Conservation (phyloP, 2,113 vertebrate genomes). For the Alosa alosa region DNA sequence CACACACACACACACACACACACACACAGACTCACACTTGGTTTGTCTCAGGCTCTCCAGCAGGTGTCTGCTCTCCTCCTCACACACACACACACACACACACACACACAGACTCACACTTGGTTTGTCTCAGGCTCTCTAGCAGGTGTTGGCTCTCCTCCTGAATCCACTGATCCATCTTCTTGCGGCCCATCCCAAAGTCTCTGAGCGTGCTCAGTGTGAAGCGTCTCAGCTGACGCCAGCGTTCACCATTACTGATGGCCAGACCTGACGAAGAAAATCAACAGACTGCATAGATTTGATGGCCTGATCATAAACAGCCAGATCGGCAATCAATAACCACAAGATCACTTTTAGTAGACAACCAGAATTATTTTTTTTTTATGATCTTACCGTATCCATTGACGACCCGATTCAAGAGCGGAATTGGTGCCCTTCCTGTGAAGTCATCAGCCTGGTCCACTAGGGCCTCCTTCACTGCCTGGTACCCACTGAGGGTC, state of each 20-base stretch:
- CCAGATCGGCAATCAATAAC: not conserved
- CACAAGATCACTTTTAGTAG: too few species aligned
- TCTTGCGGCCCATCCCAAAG: slow-evolving; percentile 70
- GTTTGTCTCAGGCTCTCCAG: too few species aligned
- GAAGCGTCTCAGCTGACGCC: slow-evolving; percentile 66
- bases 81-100: not conserved
- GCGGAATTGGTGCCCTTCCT: slow-evolving; percentile 53
- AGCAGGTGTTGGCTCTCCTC: slow-evolving; percentile 73
- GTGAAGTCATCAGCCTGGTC: slow-evolving; percentile 65
- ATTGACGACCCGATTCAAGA: slow-evolving; percentile 40
- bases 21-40: too few species aligned
- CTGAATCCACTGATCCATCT: slow-evolving; percentile 69
- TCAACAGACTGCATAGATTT: not conserved
- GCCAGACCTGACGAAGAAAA: slow-evolving; percentile 52
- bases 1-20: too few species aligned
- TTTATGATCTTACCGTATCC: slow-evolving; percentile 55
- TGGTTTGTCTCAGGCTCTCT: slow-evolving; percentile 48
- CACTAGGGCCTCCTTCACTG: slow-evolving; percentile 64
- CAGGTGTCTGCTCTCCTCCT: too few species aligned
- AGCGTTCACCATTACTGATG: slow-evolving; percentile 64
- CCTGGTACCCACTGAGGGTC: slow-evolving; percentile 61
- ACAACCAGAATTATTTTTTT: not conserved
- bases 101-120: slow-evolving; percentile 52
- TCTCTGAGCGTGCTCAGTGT: slow-evolving; percentile 63
- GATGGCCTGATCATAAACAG: not conserved